Evolutionary conservation across 2,113 vertebrate species (phyloP).

Genomic region (Anarhynchus alexandrinus): DNA sequence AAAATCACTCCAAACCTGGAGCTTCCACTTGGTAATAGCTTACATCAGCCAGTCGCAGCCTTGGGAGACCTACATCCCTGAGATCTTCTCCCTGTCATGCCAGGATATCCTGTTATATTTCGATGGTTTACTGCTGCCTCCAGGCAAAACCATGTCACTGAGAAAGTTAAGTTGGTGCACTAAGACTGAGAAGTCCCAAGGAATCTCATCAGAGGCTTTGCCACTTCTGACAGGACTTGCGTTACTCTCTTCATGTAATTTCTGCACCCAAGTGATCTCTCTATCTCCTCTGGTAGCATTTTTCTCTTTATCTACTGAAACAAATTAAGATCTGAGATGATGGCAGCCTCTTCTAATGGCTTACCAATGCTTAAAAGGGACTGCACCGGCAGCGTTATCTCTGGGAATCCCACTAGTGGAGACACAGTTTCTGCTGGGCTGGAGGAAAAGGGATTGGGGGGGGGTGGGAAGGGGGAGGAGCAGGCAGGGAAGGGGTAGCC

Average conservation of each 20-base stretch:
- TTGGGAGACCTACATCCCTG: neutral
- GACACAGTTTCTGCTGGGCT: neutral
- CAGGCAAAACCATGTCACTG: neutral
- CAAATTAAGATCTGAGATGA: neutral
- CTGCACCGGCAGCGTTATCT: neutral
- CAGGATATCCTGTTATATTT: conserved; percentile 5
- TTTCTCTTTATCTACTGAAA: neutral
- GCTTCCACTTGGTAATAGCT: neutral
- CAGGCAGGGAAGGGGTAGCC: neutral
- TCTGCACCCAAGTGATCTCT: neutral
- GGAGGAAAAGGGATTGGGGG: neutral
- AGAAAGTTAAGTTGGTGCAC: neutral
- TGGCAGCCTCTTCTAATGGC: neutral
- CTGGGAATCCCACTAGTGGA: neutral
- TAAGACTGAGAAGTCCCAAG: neutral
- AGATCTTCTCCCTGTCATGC: neutral
- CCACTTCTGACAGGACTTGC: neutral
- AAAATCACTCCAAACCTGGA: neutral
- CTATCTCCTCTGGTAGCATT: neutral
- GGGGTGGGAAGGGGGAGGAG: neutral
- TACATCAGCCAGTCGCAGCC: neutral
- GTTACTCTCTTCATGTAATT: neutral
- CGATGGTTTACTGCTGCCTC: conserved; percentile 12
- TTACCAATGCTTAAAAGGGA: neutral
- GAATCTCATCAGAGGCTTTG: neutral